Evolutionary conservation across 2,888 invertebrate species (phyloP), one percentile per base, ranked within the genome.

Genomic region (Amorpha juglandis): DNA sequence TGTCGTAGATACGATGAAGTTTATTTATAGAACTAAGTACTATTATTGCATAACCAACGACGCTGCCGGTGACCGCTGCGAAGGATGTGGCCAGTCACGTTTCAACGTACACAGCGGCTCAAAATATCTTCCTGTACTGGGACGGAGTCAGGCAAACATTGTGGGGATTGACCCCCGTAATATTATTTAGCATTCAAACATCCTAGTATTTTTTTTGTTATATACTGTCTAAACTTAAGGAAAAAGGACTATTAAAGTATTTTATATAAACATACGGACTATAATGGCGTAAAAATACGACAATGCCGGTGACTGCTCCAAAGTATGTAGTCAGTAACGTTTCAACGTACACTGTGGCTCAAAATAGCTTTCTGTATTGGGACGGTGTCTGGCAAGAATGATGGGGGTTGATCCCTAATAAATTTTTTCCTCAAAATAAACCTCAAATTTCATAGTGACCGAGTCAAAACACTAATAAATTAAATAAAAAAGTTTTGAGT

Each of bases 41-140:
- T 19, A 19, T 19, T 50, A 50, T 50, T 50, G 11, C 50, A 2
- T 50, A 50, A 21, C 19, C 19, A 50, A 21, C 14, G 19, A 19
- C 50, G 33, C 72, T 70, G 77, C 71, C 70, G 74, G 66, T 78
- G 72, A 75, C 77, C 74, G 72, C 53, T 33, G 19, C 52, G 63
- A 50, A 50, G 50, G 55, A 75, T 73, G 72, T 63, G 52, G 27
- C 63, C 14, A 16, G 63, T 63, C 71, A 69, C 70, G 62, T 62
- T 62, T 42, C 62, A 42, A 6, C 62, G 62, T 45, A 45, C 38
- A 48, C 50, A 50, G 19, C 1, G 19, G 50, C 50, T 50, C 9
- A 50, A 50, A 50, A 50, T 50, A 50, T 50, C 50, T 19, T 16
- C 9, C 8, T 19, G 9, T 1, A 19, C 50, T 19, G 50, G 50